Percentiles rank a stretch among this genome's conserved stretches.
Evolutionary conservation across 2,888 invertebrate species (phyloP).

Genomic region (Dasysyrphus albostriatus): DNA sequence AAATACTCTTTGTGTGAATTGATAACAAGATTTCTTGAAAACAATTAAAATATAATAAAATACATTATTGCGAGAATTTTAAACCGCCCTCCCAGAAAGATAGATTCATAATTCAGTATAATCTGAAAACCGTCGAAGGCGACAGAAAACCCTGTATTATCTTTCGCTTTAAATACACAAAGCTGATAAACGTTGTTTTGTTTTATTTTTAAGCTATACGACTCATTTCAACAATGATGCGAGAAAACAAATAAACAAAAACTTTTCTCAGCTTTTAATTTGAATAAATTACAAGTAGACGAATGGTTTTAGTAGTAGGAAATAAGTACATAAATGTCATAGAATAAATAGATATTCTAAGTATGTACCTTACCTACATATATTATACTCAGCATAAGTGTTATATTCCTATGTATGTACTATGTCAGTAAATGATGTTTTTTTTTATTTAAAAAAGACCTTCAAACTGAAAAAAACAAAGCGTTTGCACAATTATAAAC

Average conservation of each 20-base stretch:
- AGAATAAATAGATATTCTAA: neutral
- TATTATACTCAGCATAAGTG: neutral
- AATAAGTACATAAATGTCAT: constrained; percentile 3
- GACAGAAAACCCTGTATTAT: constrained; percentile 41
- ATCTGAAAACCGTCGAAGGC: constrained; percentile 1
- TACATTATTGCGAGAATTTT: constrained; percentile 45
- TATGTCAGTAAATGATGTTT: neutral
- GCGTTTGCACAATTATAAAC: constrained; percentile 18
- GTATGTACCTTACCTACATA: neutral
- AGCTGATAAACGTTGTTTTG: constrained; percentile 27
- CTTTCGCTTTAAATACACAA: constrained; percentile 49
- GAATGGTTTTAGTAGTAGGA: neutral
- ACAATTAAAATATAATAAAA: constrained; percentile 7
- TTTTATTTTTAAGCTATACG: constrained; percentile 19
- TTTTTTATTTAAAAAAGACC: constrained; percentile 3
- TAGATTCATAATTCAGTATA: constrained; percentile 30
- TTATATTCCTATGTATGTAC: neutral
- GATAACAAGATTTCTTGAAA: constrained; percentile 47
- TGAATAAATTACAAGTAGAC: neutral
- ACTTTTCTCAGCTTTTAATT: constrained; percentile 28
- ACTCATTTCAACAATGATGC: constrained; percentile 32
- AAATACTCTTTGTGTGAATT: constrained; percentile 10
- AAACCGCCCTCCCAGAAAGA: constrained; percentile 24
- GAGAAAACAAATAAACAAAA: constrained; percentile 38
- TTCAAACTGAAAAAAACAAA: constrained; percentile 9